Base-by-base conservation (phyloP, 2,113 vertebrate genomes). In the Eolophus roseicapilla region DNA sequence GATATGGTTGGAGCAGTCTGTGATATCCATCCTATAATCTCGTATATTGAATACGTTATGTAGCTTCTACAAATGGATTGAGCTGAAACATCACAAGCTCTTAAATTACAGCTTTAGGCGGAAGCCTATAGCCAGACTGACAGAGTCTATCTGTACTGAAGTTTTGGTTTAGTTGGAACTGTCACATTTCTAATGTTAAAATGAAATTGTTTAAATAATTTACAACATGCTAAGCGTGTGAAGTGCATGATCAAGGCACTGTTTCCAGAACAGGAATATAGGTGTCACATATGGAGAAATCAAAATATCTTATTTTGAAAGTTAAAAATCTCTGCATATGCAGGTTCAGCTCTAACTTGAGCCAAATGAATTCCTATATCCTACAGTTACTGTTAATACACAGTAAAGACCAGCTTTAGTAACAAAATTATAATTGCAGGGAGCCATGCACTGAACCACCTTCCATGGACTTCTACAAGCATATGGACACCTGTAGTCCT, bases 131-230 rank as follows among this genome's bases (percentile, higher is more conserved):
- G 43, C 52, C 79, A 78, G 55, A 13, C 25, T 87, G 68, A 24
- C n/a, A 64, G 47, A 76, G 35, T 33, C 35, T 67, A 24, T 49
- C 82, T 77, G 46, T 47, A 67, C 0, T 67, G 18, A 81, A 91
- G 60, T 55, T 81, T 77, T 84, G 37, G 24, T 81, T 83, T 84
- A 46, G n/a, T 84, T 74, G 29, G 7, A 92, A 67, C 60, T 75
- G 31, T 78, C 81, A 86, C 31, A 63, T 50, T 25, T 75, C 50
- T 75, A 78, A 81, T 28, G n/a, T 39, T 83, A 86, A 93, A 82
- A 86, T n/a, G 9, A 9, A 94, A 77, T 62, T 73, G 18, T 53
- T 70, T 77, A 88, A 93, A 93, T 88, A 87, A 85, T 85, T 85
- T 90, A 85, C 11, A 7, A n/a, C 9, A 59, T 12, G 18, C 3